Conservation (phyloP, 2,797 vertebrate genomes). For the Mus caroli region DNA sequence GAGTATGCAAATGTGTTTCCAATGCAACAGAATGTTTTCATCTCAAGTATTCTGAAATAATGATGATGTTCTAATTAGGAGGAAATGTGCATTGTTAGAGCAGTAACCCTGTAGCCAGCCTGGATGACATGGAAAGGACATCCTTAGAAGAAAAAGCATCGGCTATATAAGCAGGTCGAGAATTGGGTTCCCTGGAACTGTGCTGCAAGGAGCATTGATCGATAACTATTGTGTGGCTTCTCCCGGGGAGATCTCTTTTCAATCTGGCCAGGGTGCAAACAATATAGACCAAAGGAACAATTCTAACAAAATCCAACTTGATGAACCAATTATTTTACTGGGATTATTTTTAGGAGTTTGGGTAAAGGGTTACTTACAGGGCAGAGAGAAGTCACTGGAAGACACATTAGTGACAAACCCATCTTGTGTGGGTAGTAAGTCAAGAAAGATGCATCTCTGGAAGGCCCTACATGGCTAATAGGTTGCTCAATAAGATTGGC, state of each 20-base stretch:
- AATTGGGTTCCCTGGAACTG: background rate
- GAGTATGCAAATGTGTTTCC: conserved; percentile 73
- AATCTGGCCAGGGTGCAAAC: background rate
- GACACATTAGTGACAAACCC: background rate
- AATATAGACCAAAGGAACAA: background rate
- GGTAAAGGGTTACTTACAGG: background rate
- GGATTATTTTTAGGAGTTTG: background rate
- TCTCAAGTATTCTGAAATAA: conserved; percentile 79
- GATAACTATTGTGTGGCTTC: background rate
- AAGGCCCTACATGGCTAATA: background rate
- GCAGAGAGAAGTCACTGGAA: background rate
- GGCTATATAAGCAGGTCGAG: background rate
- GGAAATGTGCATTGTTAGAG: conserved; percentile 71
- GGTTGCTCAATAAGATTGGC: background rate
- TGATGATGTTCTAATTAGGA: conserved; percentile 74
- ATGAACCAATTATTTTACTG: background rate
- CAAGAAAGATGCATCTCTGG: background rate
- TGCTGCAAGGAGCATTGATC: background rate
- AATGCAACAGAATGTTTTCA: conserved; percentile 74
- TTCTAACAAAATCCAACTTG: background rate
- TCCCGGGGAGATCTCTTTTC: background rate
- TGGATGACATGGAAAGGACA: conserved; percentile 38
- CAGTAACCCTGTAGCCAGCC: conserved; percentile 48
- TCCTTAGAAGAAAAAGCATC: conserved; percentile 6
- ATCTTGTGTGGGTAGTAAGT: background rate